Percentiles rank a stretch among this genome's conserved stretches.
Evolutionary conservation across 2,888 invertebrate species (phyloP).

Genomic region (Dryobotodes eremita): DNA sequence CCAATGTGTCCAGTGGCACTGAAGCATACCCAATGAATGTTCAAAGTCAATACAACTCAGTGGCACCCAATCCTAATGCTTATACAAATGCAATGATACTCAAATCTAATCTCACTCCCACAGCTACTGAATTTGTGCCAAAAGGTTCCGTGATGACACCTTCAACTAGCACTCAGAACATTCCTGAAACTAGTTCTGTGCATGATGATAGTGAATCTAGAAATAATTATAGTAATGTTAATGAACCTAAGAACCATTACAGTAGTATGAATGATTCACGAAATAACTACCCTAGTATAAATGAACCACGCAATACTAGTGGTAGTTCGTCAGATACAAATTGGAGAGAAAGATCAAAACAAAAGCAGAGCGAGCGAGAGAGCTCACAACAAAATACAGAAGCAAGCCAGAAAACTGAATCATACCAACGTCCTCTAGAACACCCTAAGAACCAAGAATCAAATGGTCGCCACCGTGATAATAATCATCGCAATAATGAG

Average conservation of each 20-base stretch:
- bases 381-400: conserved; percentile 71
- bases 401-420: conserved; percentile 57
- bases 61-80: conserved; percentile 70
- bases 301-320: conserved; percentile 68
- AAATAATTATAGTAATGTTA: conserved; percentile 57
- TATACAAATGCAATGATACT: conserved; percentile 81
- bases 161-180: conserved; percentile 73
- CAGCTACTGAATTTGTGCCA: conserved; percentile 91
- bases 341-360: conserved; percentile 82
- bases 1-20: conserved; percentile 72
- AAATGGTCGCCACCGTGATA: conserved; percentile 67
- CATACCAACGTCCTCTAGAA: conserved; percentile 70
- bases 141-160: conserved; percentile 77
- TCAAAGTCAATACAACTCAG: conserved; percentile 74
- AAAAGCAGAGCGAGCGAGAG: conserved; percentile 44
- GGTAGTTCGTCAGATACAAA: conserved; percentile 80
- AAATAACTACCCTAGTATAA: conserved; percentile 57
- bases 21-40: conserved; percentile 74
- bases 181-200: conserved; percentile 73
- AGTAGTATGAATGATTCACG: conserved; percentile 61
- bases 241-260: conserved; percentile 61
- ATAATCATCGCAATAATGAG: conserved; percentile 64
- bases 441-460: conserved; percentile 70
- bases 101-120: conserved; percentile 90
- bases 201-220: conserved; percentile 65